Percentiles rank a stretch among this genome's conserved stretches.
These are phyloP conservation scores for Rhabdophis nuchalis DNA, from an alignment of 2,797 vertebrate species.

Conservation along the genomic window DNA sequence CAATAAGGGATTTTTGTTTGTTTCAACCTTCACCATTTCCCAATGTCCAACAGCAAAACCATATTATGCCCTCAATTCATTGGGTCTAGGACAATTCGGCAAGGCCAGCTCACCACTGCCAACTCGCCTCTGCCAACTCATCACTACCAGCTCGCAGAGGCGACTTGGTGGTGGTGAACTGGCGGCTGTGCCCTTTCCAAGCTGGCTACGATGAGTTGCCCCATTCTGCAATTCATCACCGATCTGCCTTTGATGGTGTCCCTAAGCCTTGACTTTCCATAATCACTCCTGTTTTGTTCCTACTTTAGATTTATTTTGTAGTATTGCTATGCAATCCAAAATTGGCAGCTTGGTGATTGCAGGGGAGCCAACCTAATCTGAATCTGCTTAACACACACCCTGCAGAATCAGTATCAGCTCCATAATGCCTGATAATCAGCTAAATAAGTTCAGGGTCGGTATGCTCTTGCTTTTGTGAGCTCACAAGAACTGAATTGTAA, in stretches of 20 bases:
- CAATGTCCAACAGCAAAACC: not conserved
- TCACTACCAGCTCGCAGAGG: not conserved
- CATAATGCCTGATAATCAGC: not conserved
- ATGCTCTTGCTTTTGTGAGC: conserved; percentile 44
- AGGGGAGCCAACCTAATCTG: not conserved
- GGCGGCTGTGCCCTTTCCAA: not conserved
- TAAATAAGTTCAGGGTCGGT: conserved; percentile 33
- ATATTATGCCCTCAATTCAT: not conserved
- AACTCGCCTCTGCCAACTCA: too few relatives aligned
- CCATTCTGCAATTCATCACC: not conserved
- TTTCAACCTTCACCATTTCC: not conserved
- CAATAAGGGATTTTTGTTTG: not conserved
- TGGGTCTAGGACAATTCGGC: not conserved
- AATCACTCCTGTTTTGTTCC: not conserved
- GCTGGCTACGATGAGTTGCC: not conserved
- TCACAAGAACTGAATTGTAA: conserved; percentile 32
- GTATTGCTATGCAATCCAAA: not conserved
- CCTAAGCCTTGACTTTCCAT: not conserved
- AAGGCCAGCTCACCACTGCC: not conserved
- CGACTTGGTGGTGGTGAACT: not conserved
- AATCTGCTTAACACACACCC: not conserved
- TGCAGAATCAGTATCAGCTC: not conserved
- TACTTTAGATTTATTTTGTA: not conserved
- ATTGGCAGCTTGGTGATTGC: not conserved
- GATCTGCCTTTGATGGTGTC: too few relatives aligned